Evolutionary conservation across 2,113 vertebrate species (phyloP), one percentile per base, ranked within the genome.

Genomic region (Campylorhamphus procurvoides): DNA sequence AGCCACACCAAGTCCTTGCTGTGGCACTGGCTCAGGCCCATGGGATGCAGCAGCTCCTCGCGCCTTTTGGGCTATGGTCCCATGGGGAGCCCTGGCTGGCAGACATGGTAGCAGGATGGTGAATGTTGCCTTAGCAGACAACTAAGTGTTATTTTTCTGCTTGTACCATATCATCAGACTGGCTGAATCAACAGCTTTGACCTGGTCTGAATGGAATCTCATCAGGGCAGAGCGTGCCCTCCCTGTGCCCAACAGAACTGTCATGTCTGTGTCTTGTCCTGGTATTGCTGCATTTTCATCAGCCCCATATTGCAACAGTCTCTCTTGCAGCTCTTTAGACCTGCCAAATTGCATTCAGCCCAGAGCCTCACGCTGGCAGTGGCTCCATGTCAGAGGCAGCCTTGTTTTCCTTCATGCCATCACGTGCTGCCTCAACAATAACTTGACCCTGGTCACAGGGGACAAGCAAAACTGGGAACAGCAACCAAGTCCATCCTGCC

Each of bases 291-390:
- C 9, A 9, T 19, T 78, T 88, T 31, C 5, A 22, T 39, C 20
- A 74, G 46, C 14, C 20, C 14, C 10, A 3, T 1, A 1, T 0
- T 79, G 71, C n/a, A 55, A 82, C 3, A 3, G 40, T 18, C 31
- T 68, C 47, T 88, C 42, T 39, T 1, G 3, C 29, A 69, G 44
- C 22, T 62, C 31, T 69, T 58, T 22, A 29, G 68, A 73, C 44
- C 53, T 68, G 80, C 24, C 72, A 79, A 58, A 92, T 24, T 35
- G 35, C 47, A 93, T 42, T 42, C 58, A 79, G 33, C 44, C 33
- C 3, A 6, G 49, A 68, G 23, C 35, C 59, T 37, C 29, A 5
- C 4, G 7, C 25, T 47, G 63, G 35, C 29, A 76, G 53, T 16
- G 72, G 35, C 49, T 80, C 52, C 3, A 2, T 5, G 5, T 55